A percentile compares a stretch with the other conserved stretches of the same genome.
These are phyloP conservation scores for Diaprepes abbreviatus DNA, from an alignment of 2,888 invertebrate species.

Conservation along the genomic window DNA sequence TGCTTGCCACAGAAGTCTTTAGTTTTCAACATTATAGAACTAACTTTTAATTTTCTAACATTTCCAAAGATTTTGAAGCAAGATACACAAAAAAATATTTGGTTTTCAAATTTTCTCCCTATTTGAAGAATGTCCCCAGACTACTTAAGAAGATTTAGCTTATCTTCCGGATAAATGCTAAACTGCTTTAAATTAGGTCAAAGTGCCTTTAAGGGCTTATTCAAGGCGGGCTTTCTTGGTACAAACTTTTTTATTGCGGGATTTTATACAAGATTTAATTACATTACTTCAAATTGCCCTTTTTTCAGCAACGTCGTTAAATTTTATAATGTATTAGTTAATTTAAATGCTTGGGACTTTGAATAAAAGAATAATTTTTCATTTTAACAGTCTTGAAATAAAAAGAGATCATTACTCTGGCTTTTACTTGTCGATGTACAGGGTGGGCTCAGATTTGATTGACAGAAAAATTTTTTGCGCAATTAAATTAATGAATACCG, in stretches of 20 bases:
- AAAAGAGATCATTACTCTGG: too few relatives aligned
- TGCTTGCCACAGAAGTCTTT: too few relatives aligned
- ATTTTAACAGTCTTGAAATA: too few relatives aligned
- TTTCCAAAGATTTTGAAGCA: too few relatives aligned
- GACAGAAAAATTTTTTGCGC: too few relatives aligned
- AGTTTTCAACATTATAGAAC: too few relatives aligned
- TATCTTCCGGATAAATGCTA: conserved; percentile 24
- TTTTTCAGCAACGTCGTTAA: conserved; percentile 13
- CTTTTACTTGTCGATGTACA: too few relatives aligned
- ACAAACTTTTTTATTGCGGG: conserved; percentile 26
- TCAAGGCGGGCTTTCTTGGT: conserved; percentile 14
- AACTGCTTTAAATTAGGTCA: conserved; percentile 22
- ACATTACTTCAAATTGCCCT: background rate
- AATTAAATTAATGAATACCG: too few relatives aligned
- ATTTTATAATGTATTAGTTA: background rate
- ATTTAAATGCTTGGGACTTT: background rate
- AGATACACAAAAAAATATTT: too few relatives aligned
- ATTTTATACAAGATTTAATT: conserved; percentile 15
- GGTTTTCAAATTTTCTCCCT: background rate
- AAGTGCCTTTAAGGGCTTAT: conserved; percentile 31
- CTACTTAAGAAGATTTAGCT: conserved; percentile 18
- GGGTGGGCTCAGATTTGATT: too few relatives aligned
- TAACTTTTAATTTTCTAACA: too few relatives aligned
- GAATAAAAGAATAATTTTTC: too few relatives aligned
- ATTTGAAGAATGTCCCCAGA: conserved; percentile 1